Percentiles rank a stretch among this genome's conserved stretches.
These are phyloP conservation scores for Rhombomys opimus DNA, from an alignment of 2,113 vertebrate genomes.

Conservation along the genomic window DNA sequence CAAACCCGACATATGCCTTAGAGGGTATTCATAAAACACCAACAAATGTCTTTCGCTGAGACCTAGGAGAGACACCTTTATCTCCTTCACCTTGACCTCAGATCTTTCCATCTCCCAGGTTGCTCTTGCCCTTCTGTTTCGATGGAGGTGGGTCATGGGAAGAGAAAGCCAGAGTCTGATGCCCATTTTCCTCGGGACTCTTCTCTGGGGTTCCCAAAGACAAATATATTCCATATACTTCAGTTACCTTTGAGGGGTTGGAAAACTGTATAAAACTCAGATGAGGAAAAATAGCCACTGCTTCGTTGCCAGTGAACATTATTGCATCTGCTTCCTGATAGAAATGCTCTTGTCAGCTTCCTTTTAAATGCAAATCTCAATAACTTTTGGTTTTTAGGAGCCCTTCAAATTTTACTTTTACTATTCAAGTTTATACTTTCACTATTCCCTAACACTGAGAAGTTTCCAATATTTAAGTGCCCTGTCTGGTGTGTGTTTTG, in stretches of 20 bases:
- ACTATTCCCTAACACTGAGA: background rate
- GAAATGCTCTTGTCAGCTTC: too few relatives aligned
- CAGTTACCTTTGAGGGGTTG: background rate
- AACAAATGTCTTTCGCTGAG: background rate
- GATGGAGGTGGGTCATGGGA: background rate
- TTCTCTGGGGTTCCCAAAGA: background rate
- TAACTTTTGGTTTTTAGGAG: background rate
- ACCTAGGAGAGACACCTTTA: background rate
- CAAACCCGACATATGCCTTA: background rate
- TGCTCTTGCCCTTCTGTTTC: background rate
- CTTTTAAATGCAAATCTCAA: background rate
- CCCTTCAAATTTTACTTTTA: background rate
- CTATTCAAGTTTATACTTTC: background rate
- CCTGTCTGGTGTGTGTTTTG: background rate
- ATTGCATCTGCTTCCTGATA: background rate
- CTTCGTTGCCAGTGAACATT: background rate
- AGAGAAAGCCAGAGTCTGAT: background rate
- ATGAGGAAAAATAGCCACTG: background rate
- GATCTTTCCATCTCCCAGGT: background rate
- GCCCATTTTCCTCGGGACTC: background rate
- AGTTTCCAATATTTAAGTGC: slow-evolving; percentile 27
- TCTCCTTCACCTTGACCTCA: background rate
- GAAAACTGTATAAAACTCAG: background rate
- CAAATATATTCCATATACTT: background rate
- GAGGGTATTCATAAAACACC: background rate